Evolutionary conservation across 2,888 invertebrate species (phyloP).

Genomic region (Cotesia congregata): DNA sequence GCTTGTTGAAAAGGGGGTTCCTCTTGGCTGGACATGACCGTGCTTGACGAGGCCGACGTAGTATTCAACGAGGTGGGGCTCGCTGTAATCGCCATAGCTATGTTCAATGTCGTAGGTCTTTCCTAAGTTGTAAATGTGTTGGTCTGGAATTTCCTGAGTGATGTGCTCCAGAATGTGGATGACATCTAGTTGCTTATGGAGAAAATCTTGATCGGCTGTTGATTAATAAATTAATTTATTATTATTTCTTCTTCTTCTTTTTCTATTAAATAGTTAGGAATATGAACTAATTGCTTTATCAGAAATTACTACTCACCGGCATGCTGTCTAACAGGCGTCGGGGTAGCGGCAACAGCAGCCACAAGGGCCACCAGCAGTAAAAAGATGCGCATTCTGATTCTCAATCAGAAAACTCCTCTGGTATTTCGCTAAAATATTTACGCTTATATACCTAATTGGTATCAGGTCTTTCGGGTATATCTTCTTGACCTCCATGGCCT

Average conservation of each 20-base stretch:
- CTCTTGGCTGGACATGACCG: constrained; percentile 74
- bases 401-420: constrained; percentile 42
- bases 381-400: constrained; percentile 64
- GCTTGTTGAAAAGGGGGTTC: constrained; percentile 76
- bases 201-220: constrained; percentile 73
- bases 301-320: constrained; percentile 61
- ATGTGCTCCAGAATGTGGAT: constrained; percentile 76
- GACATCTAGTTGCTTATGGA: constrained; percentile 74
- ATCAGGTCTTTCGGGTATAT: constrained; percentile 58
- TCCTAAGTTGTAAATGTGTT: constrained; percentile 74
- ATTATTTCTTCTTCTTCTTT: too few species aligned
- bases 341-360: constrained; percentile 60
- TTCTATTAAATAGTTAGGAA: background rate
- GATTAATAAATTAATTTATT: background rate
- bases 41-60: constrained; percentile 73
- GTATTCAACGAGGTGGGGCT: constrained; percentile 71
- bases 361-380: constrained; percentile 63
- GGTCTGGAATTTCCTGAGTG: constrained; percentile 75
- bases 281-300: background rate
- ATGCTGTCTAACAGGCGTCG: constrained; percentile 53
- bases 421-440: constrained; percentile 39
- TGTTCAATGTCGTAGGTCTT: constrained; percentile 74
- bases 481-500: constrained; percentile 60
- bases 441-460: constrained; percentile 65
- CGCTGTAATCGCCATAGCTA: constrained; percentile 74